phyloP scores from a whole-genome alignment of 2,113 vertebrate genomes.

The Psittacara wagleri region DNA sequence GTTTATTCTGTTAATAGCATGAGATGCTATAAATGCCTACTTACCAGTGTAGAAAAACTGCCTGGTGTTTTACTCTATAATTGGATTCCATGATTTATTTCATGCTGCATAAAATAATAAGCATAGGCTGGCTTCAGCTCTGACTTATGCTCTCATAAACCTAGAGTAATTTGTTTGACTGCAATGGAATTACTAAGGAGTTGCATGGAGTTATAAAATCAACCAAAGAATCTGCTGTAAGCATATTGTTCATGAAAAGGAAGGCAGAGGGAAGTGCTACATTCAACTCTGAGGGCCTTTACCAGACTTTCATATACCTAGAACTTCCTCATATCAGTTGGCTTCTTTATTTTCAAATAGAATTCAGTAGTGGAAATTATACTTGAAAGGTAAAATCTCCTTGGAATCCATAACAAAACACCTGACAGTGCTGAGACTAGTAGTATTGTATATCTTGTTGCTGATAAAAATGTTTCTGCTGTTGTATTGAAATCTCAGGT shows the following conservation, averaged over 20 bases:
- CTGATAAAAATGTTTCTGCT: not conserved
- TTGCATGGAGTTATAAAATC: not conserved
- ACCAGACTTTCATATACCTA: not conserved
- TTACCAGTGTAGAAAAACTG: not conserved
- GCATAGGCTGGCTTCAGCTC: not conserved
- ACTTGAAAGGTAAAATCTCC: not conserved
- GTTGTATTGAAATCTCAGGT: not conserved
- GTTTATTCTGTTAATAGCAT: not conserved
- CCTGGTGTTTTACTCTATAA: not conserved
- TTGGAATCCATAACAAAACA: not conserved
- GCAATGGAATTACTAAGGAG: not conserved
- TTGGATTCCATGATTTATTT: constrained; percentile 32
- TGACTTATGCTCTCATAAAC: constrained; percentile 5
- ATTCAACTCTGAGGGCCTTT: not conserved
- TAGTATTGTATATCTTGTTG: not conserved
- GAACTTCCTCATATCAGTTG: not conserved
- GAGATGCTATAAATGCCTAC: not conserved
- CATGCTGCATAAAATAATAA: not conserved
- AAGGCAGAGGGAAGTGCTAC: not conserved
- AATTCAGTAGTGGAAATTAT: not conserved
- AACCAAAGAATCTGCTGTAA: not conserved
- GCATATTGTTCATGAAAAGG: not conserved
- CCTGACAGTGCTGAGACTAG: not conserved
- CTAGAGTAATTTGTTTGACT: constrained; percentile 17
- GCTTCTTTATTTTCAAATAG: not conserved